Evolutionary conservation across 1,140 invertebrate genomes (phyloP).

Genomic region (Chrysoperla carnea): DNA sequence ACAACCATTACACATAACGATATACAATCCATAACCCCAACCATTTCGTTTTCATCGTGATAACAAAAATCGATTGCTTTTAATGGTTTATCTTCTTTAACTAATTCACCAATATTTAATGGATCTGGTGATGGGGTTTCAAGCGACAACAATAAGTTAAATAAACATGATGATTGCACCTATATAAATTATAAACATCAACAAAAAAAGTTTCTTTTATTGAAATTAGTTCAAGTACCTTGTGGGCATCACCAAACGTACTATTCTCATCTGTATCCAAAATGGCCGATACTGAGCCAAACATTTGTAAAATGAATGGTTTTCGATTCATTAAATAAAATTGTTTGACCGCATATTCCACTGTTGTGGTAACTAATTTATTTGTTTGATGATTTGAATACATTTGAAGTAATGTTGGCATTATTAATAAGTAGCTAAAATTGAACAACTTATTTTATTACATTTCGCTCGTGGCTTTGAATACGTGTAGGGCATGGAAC

Average conservation of each 20-base stretch:
- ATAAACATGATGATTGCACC: constrained; percentile 80
- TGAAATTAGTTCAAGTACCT: constrained; percentile 31
- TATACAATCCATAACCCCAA: constrained; percentile 84
- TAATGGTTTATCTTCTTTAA: constrained; percentile 89
- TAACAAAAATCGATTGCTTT: constrained; percentile 96
- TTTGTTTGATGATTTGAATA: constrained; percentile 98
- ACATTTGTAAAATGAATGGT: constrained; percentile 97
- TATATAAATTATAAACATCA: constrained; percentile 19
- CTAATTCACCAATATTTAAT: constrained; percentile 85
- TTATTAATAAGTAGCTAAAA: constrained; percentile 81
- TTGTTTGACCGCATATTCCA: constrained; percentile 96
- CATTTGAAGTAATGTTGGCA: constrained; percentile 90
- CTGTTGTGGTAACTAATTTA: constrained; percentile 79
- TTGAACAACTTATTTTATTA: background rate
- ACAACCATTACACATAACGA: constrained; percentile 94
- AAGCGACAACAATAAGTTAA: constrained; percentile 78
- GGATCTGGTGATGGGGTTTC: constrained; percentile 88
- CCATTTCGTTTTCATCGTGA: constrained; percentile 87
- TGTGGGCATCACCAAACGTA: constrained; percentile 75
- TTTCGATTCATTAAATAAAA: constrained; percentile 97
- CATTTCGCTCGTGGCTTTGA: too few species aligned
- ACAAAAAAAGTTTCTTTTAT: constrained; percentile 1
- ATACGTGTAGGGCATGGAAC: too few species aligned
- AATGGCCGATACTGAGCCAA: constrained; percentile 92
- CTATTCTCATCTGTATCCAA: constrained; percentile 82